Evolutionary conservation across 2,113 vertebrate genomes (phyloP).

Genomic region (Lanius ludovicianus): DNA sequence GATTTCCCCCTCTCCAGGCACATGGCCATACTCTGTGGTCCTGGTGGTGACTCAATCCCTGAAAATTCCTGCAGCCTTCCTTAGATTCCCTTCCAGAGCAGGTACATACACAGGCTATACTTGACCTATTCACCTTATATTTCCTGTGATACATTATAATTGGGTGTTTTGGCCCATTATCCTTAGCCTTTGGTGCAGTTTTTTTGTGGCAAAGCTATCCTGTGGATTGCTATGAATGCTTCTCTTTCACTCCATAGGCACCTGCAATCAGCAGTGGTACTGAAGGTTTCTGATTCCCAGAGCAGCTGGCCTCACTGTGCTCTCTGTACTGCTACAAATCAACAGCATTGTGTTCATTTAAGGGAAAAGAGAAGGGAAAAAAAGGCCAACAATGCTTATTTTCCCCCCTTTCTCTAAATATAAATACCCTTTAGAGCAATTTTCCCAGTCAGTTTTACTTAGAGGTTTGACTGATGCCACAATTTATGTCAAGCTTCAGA

Average conservation of each 20-base stretch:
- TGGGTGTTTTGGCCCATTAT: neutral
- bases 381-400: neutral
- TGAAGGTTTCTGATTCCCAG: neutral
- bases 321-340: neutral
- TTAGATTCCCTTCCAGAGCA: neutral
- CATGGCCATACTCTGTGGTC: neutral
- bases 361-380: neutral
- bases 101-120: accelerated
- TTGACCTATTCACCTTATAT: neutral
- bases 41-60: neutral
- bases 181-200: neutral
- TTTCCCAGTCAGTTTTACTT: neutral
- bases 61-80: neutral
- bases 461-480: neutral
- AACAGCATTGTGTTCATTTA: neutral
- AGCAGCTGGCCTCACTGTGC: neutral
- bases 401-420: neutral
- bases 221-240: neutral
- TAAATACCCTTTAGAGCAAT: neutral
- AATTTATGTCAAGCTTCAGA: neutral
- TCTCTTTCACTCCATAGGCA: neutral
- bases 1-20: neutral
- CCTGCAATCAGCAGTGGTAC: neutral
- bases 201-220: neutral
- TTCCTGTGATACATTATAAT: neutral